These are phyloP conservation scores for Thysanoteuthis rhombus DNA, from an alignment of 2,888 invertebrate genomes.

Conservation along the genomic window DNA sequence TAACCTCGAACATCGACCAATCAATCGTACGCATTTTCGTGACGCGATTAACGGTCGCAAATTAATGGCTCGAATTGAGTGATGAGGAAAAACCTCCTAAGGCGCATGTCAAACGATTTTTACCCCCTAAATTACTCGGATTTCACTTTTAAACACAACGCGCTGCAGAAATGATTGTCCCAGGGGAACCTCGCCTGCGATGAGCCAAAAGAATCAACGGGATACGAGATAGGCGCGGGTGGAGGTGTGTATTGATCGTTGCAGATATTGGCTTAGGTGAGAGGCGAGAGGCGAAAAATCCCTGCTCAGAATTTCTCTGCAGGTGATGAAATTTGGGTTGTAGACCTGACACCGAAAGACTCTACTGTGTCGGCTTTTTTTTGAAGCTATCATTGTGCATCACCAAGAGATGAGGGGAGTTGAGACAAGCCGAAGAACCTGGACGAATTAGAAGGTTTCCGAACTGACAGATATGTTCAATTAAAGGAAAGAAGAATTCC, in stretches of 20 bases:
- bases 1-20: neutral
- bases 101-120: neutral
- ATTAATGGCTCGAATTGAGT: neutral
- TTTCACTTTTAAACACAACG: neutral
- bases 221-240: neutral
- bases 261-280: neutral
- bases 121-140: neutral
- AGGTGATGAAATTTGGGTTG: neutral
- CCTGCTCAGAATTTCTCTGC: neutral
- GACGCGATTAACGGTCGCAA: constrained; percentile 12
- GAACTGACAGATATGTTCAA: neutral
- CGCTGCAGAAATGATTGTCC: neutral
- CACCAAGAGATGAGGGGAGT: neutral
- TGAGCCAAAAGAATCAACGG: neutral
- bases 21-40: neutral
- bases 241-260: neutral
- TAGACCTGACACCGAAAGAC: neutral
- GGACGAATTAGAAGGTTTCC: neutral
- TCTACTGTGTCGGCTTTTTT: neutral
- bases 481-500: neutral
- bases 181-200: neutral
- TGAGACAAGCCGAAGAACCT: too few species aligned
- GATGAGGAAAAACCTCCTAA: neutral
- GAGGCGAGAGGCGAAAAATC: neutral
- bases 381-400: neutral